A percentile compares a stretch with the other conserved stretches of the same genome.
Evolutionary conservation across 2,888 invertebrate genomes (phyloP).

Genomic region (Molorchus minor): DNA sequence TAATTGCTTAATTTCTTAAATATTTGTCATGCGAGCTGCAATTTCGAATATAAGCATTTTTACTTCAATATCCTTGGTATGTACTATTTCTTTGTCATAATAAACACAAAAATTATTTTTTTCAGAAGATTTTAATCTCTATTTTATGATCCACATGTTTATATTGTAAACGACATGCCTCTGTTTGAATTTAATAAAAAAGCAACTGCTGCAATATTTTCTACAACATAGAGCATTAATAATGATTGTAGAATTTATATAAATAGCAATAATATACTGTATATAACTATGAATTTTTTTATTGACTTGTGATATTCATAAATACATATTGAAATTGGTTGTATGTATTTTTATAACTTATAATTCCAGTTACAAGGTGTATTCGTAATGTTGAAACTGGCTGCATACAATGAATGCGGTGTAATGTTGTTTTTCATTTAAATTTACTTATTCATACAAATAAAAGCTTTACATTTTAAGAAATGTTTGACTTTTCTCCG

Average conservation of each 20-base stretch:
- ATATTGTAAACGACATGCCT: too few relatives aligned
- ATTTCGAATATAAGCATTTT: too few relatives aligned
- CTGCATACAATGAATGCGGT: constrained; percentile 33
- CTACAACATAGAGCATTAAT: constrained; percentile 19
- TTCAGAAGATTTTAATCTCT: too few relatives aligned
- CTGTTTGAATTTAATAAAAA: background rate
- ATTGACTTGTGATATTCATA: constrained; percentile 37
- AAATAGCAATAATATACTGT: constrained; percentile 39
- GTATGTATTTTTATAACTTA: constrained; percentile 37
- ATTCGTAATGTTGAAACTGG: constrained; percentile 30
- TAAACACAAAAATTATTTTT: too few relatives aligned
- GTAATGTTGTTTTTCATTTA: constrained; percentile 34
- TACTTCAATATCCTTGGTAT: too few relatives aligned
- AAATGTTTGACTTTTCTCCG: constrained; percentile 2
- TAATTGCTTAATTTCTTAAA: too few relatives aligned
- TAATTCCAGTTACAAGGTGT: constrained; percentile 31
- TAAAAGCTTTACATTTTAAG: constrained; percentile 33
- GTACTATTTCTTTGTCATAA: too few relatives aligned
- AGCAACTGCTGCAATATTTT: background rate
- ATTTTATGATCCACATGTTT: too few relatives aligned
- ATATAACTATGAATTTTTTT: constrained; percentile 37
- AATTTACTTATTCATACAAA: constrained; percentile 26
- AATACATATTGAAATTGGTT: constrained; percentile 34
- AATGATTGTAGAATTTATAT: constrained; percentile 39
- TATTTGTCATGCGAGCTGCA: too few relatives aligned